These are phyloP conservation scores for Callocephalon fimbriatum DNA, from an alignment of 2,113 vertebrate species.

Conservation along the genomic window DNA sequence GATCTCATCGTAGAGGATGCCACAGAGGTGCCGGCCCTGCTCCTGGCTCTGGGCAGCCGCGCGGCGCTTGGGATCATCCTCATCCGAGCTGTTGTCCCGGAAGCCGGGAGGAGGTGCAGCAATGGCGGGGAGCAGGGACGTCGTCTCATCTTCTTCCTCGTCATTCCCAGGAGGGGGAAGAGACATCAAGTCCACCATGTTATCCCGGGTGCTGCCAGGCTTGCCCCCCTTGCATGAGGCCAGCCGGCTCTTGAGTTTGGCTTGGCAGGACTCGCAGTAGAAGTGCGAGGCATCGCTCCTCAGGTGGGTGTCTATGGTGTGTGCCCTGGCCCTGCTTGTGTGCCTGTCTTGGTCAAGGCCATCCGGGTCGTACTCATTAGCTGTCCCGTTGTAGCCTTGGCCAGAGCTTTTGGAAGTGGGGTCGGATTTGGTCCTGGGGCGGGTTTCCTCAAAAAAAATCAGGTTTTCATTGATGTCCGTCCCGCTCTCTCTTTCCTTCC, in stretches of 20 bases:
- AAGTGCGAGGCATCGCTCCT: constrained; percentile 74
- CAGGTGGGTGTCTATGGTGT: constrained; percentile 87
- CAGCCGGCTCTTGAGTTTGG: constrained; percentile 81
- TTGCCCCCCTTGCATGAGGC: constrained; percentile 72
- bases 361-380: constrained; percentile 68
- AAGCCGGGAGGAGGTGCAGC: constrained; percentile 96
- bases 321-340: constrained; percentile 84
- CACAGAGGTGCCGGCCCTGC: constrained; percentile 71
- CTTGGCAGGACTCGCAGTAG: constrained; percentile 95
- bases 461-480: constrained; percentile 95
- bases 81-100: constrained; percentile 96
- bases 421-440: constrained; percentile 94
- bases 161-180: constrained; percentile 93
- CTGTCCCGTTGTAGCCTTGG: constrained; percentile 69
- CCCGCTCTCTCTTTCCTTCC: constrained; percentile 86
- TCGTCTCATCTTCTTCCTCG: constrained; percentile 82
- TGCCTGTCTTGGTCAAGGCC: constrained; percentile 75
- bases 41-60: constrained; percentile 73
- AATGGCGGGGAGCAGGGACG: constrained; percentile 86
- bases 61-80: constrained; percentile 91
- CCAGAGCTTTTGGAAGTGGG: constrained; percentile 91
- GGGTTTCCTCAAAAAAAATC: constrained; percentile 88
- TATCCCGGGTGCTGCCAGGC: constrained; percentile 79
- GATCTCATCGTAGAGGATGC: constrained; percentile 87
- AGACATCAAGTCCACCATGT: constrained; percentile 91